Evolutionary conservation across 2,888 invertebrate species (phyloP).

Genomic region (Omphaloscelis lunosa): DNA sequence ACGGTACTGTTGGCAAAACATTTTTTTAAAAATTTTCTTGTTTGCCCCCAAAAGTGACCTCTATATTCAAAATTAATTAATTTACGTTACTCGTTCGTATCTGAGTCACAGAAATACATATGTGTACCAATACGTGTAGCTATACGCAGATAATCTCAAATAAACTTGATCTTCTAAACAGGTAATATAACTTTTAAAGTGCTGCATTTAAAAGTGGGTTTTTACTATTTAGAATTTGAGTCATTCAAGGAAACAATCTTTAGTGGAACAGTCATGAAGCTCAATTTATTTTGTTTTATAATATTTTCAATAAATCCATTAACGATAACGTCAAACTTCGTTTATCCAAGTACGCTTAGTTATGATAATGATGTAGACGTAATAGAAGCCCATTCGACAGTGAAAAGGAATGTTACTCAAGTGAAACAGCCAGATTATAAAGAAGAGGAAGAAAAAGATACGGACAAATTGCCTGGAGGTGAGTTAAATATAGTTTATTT

Average conservation of each 20-base stretch:
- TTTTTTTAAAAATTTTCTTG: too few relatives aligned
- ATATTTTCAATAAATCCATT: slow-evolving; percentile 5
- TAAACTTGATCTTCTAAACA: background rate
- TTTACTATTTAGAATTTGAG: background rate
- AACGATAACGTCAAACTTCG: background rate
- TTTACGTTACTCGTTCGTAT: too few relatives aligned
- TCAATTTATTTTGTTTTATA: slow-evolving; percentile 10
- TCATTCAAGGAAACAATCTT: background rate
- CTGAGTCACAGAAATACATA: too few relatives aligned
- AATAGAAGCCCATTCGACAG: fast-evolving
- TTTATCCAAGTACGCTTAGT: slow-evolving; percentile 7
- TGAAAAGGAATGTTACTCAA: background rate
- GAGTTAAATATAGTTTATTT: too few relatives aligned
- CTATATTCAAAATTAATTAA: too few relatives aligned
- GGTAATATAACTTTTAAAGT: background rate
- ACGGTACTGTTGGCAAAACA: too few relatives aligned
- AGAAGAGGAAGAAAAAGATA: background rate
- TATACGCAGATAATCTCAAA: background rate
- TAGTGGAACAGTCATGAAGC: slow-evolving; percentile 10
- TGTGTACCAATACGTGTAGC: too few relatives aligned
- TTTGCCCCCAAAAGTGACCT: too few relatives aligned
- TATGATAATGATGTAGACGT: background rate
- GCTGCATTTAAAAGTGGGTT: background rate
- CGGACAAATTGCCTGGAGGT: background rate
- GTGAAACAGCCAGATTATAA: background rate